Evolutionary conservation across 2,888 invertebrate genomes (phyloP).

Genomic region (Seira musarum): DNA sequence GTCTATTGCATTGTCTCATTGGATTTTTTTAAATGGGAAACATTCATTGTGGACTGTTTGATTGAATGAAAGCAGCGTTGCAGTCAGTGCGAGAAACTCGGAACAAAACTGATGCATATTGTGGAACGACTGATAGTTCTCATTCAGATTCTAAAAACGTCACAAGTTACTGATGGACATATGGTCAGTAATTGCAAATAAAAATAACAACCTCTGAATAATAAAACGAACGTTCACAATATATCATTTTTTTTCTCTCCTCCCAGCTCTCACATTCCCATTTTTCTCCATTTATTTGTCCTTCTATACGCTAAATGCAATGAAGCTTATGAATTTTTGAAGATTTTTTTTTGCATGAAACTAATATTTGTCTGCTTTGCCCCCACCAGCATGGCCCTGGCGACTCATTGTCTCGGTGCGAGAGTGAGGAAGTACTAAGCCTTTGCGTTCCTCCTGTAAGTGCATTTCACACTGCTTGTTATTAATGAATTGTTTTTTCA

Average conservation of each 20-base stretch:
- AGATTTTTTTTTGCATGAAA: background rate
- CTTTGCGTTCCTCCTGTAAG: slow-evolving; percentile 41
- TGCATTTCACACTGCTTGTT: background rate
- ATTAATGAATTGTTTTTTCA: no score
- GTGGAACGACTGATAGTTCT: slow-evolving; percentile 68
- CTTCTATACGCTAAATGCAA: background rate
- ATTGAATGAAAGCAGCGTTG: slow-evolving; percentile 57
- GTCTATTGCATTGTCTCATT: no score
- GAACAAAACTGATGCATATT: slow-evolving; percentile 67
- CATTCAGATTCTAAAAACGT: slow-evolving; percentile 68
- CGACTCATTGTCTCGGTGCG: slow-evolving; percentile 63
- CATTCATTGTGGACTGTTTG: slow-evolving; percentile 13
- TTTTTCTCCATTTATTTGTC: slow-evolving; percentile 3
- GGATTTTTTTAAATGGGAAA: no score
- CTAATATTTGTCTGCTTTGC: slow-evolving; percentile 18
- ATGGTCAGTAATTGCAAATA: slow-evolving; percentile 42
- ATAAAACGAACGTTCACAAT: no score
- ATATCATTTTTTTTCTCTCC: background rate
- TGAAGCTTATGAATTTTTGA: background rate
- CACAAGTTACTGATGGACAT: slow-evolving; percentile 58
- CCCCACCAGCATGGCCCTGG: slow-evolving; percentile 38
- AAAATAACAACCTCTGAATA: no score
- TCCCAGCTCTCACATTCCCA: background rate
- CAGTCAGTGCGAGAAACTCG: slow-evolving; percentile 63
- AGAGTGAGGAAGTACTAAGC: slow-evolving; percentile 67